These are phyloP conservation scores for Labrus mixtus DNA, from an alignment of 2,113 vertebrate genomes.

Conservation along the genomic window DNA sequence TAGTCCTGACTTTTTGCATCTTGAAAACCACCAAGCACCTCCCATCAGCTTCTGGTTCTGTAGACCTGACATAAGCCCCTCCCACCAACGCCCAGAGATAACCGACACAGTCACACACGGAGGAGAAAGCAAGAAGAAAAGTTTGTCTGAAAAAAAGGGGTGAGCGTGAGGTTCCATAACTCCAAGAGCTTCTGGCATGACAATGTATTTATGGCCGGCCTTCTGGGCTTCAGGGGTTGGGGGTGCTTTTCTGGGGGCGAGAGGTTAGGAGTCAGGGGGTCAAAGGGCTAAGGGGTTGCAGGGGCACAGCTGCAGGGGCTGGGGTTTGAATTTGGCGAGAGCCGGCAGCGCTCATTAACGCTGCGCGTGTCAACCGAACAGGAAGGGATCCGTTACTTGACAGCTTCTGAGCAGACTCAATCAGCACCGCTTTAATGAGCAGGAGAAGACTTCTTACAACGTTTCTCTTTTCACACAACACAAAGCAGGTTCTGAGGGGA, in stretches of 20 bases:
- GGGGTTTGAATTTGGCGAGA: slow-evolving; percentile 60
- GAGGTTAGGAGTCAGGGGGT: slow-evolving; percentile 70
- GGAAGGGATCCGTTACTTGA: slow-evolving; percentile 71
- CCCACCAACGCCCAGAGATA: neutral
- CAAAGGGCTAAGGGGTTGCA: slow-evolving; percentile 39
- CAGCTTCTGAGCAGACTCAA: slow-evolving; percentile 30
- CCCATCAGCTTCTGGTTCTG: slow-evolving; percentile 24
- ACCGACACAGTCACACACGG: slow-evolving; percentile 26
- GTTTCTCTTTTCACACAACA: slow-evolving; percentile 27
- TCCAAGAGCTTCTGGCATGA: slow-evolving; percentile 72
- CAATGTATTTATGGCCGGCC: slow-evolving; percentile 77
- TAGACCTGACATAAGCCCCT: slow-evolving; percentile 45
- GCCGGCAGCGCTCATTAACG: slow-evolving; percentile 73
- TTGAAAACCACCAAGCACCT: neutral
- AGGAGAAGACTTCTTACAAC: slow-evolving; percentile 41
- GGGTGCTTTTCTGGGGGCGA: slow-evolving; percentile 65
- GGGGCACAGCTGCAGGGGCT: slow-evolving; percentile 66
- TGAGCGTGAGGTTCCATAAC: slow-evolving; percentile 31
- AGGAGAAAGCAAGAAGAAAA: slow-evolving; percentile 33
- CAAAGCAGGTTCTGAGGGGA: neutral
- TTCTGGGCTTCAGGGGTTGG: slow-evolving; percentile 57
- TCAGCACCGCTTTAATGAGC: slow-evolving; percentile 53
- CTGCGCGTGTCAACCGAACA: slow-evolving; percentile 58
- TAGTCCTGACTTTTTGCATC: slow-evolving; percentile 38
- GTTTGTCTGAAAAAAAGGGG: slow-evolving; percentile 30